Conservation (phyloP, 2,797 vertebrate species). For the Rhynchonycteris naso region DNA sequence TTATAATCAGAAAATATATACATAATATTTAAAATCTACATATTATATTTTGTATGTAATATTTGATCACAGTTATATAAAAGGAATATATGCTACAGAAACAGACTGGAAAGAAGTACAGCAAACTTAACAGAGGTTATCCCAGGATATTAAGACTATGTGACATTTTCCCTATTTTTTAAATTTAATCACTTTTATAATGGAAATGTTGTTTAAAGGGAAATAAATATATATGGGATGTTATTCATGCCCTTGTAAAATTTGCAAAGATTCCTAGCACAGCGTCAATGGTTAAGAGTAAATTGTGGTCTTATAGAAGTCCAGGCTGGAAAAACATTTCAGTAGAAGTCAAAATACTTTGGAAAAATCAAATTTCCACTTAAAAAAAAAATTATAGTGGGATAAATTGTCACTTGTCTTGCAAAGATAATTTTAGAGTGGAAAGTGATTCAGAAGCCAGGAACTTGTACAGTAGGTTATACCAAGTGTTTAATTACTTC, state of each 20-base stretch:
- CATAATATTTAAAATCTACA: not conserved
- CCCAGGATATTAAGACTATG: not conserved
- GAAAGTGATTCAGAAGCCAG: constrained; percentile 34
- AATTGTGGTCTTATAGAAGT: not conserved
- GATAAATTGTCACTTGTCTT: constrained; percentile 43
- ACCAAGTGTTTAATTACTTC: constrained; percentile 53
- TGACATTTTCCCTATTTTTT: constrained; percentile 36
- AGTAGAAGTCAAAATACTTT: constrained; percentile 25
- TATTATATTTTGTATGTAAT: constrained; percentile 9
- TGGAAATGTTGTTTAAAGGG: constrained; percentile 3
- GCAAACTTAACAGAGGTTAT: not conserved
- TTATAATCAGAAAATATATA: not conserved
- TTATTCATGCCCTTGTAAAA: not conserved
- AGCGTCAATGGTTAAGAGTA: not conserved
- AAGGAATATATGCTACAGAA: not conserved
- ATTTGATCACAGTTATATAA: not conserved
- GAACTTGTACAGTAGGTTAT: not conserved
- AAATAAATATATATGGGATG: not conserved
- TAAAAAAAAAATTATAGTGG: constrained; percentile 21
- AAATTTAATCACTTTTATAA: constrained; percentile 1
- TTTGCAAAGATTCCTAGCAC: not conserved
- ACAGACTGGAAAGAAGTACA: not conserved
- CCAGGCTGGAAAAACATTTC: constrained; percentile 42
- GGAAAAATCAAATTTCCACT: constrained; percentile 57
- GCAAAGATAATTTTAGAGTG: constrained; percentile 52